Conservation (phyloP, 2,797 vertebrate species). For the Dipus sagitta region DNA sequence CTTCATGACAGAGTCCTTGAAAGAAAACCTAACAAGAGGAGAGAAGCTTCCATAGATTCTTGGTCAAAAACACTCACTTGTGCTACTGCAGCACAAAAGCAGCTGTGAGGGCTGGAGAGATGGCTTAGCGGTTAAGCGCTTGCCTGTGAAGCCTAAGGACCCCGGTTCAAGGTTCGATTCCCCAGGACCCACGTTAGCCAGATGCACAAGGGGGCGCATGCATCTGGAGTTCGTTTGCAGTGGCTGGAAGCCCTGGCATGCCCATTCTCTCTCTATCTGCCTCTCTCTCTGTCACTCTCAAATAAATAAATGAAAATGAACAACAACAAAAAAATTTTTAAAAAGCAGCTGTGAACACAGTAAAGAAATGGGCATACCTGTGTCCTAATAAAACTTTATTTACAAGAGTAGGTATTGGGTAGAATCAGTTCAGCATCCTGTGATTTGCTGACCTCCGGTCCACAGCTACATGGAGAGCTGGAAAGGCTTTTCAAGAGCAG, state of each 20-base stretch:
- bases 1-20: neutral
- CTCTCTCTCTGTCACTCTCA: too few relatives aligned
- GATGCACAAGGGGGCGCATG: too few relatives aligned
- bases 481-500: neutral
- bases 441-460: neutral
- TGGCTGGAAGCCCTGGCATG: too few relatives aligned
- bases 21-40: neutral
- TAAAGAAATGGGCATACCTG: neutral
- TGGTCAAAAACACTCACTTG: conserved; percentile 12
- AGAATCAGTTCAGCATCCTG: neutral
- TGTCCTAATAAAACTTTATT: conserved; percentile 43
- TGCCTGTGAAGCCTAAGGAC: too few relatives aligned
- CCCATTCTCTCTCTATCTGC: too few relatives aligned
- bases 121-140: too few relatives aligned
- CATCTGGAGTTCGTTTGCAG: too few relatives aligned
- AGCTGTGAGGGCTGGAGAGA: too few relatives aligned
- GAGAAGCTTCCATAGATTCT: neutral
- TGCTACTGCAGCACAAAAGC: neutral
- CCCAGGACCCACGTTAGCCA: too few relatives aligned
- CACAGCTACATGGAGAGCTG: neutral
- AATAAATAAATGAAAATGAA: too few relatives aligned
- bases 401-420: neutral
- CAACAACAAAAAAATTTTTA: too few relatives aligned
- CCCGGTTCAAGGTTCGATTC: too few relatives aligned
- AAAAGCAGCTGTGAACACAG: neutral